A percentile compares a stretch with the other conserved stretches of the same genome.
phyloP scores from a whole-genome alignment of 2,797 vertebrate genomes.

The Microtus obscurus region DNA sequence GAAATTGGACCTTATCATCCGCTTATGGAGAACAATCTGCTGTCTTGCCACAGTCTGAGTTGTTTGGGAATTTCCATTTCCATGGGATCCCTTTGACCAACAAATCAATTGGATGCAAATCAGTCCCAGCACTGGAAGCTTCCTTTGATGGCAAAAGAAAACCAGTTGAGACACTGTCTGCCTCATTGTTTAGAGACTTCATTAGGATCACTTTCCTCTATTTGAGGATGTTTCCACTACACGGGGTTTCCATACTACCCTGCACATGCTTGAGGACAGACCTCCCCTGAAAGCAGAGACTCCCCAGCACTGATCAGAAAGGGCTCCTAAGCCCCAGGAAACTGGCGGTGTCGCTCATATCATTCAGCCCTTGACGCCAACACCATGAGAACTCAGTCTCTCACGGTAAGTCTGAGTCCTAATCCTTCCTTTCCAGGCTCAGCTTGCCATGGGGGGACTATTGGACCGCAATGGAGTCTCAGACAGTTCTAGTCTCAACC shows the following conservation, averaged over 20 bases:
- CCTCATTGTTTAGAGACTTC: background rate
- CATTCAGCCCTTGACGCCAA: background rate
- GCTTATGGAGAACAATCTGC: background rate
- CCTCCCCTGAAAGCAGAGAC: background rate
- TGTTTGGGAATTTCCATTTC: background rate
- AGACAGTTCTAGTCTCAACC: background rate
- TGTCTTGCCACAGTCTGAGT: background rate
- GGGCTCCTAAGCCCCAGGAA: background rate
- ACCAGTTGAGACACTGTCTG: background rate
- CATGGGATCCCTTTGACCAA: background rate
- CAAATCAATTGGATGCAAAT: background rate
- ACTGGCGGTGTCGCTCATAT: background rate
- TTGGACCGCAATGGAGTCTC: background rate
- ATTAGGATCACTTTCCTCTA: background rate
- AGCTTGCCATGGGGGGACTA: accelerated
- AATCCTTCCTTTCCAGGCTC: background rate
- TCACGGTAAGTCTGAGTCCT: background rate
- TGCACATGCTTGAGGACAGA: background rate
- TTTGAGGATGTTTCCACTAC: background rate
- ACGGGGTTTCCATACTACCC: background rate
- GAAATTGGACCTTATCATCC: background rate
- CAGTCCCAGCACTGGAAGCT: background rate
- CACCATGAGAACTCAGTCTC: background rate
- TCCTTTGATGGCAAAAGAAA: background rate
- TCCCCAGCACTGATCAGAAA: background rate